Conservation (phyloP, 2,888 invertebrate genomes). For the Eulithis prunata region DNA sequence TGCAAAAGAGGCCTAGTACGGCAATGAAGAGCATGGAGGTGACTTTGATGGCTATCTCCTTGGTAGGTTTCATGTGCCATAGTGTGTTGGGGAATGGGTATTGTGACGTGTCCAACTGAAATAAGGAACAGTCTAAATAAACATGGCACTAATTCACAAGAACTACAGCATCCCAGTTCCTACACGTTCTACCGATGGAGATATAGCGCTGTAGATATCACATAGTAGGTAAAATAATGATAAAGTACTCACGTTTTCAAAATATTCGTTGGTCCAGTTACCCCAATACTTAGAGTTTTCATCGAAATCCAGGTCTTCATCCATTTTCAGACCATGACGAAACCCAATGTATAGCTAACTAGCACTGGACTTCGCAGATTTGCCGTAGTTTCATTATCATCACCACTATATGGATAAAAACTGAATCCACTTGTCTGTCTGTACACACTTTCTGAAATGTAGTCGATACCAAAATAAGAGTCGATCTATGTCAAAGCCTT, state of each 20-base stretch:
- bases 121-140: conserved; percentile 23
- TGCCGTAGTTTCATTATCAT: not conserved
- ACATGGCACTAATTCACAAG: too few species aligned
- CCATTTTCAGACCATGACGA: conserved; percentile 35
- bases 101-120: conserved; percentile 71
- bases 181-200: too few species aligned
- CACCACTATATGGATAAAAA: not conserved
- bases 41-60: conserved; percentile 86
- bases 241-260: conserved; percentile 55
- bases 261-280: conserved; percentile 61
- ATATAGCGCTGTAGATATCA: too few species aligned
- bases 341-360: not conserved
- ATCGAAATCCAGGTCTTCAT: conserved; percentile 43
- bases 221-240: not conserved
- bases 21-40: conserved; percentile 85
- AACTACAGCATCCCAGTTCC: too few species aligned
- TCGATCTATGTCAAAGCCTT: too few species aligned
- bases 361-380: not conserved
- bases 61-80: conserved; percentile 85
- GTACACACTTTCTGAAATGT: not conserved
- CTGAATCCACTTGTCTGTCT: not conserved
- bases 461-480: too few species aligned
- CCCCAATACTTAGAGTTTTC: conserved; percentile 42
- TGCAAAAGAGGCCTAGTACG: conserved; percentile 87
- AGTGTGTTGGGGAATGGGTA: conserved; percentile 85